Base-by-base conservation (phyloP, 2,888 invertebrate genomes). In the Drosophila merina region DNA sequence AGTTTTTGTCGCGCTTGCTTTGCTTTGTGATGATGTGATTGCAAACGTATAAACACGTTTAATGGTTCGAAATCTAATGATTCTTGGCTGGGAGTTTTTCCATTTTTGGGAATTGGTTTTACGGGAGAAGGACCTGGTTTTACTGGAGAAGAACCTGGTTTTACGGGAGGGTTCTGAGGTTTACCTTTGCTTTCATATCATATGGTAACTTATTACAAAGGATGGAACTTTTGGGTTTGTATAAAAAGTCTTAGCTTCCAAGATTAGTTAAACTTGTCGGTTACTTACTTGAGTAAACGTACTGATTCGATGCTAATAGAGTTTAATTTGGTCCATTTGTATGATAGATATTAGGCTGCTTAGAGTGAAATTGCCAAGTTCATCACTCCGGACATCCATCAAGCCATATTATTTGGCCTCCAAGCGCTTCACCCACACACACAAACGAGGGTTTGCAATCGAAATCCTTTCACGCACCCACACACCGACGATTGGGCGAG, bases 1-100 rank as follows among this genome's bases (percentile, higher is more conserved):
- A 59, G 72, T 72, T 79, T 72, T 72, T 68, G 63, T 57, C 72
- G 72, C 72, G 54, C 49, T 63, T 40, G 71, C 40, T 59, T 60
- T 70, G 69, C 72, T 63, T 63, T 72, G 54, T 63, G 60, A 59
- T 71, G 62, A 70, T 59, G 51, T 52, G 59, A 67, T 66, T 68
- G 57, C 69, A 40, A 67, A 56, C 48, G 48, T 68, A 68, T 64
- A 64, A 64, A 67, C 64, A 60, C 62, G 62, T 71, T 60, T 60
- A 52, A 52, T 68, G 68, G 72, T 12, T 60, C 14, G 72, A 20
- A 71, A 38, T 68, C 62, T 42, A 47, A 68, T 45, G 55, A 45
- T 45, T 14, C 9, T 25, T 38, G 20, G 63, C 31, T 5, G 4
- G 3, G 5, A 62, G 40, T 31, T 60, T 8, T 57, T 20, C 4